phyloP scores from a whole-genome alignment of 2,113 vertebrate genomes.

The Saccopteryx leptura region DNA sequence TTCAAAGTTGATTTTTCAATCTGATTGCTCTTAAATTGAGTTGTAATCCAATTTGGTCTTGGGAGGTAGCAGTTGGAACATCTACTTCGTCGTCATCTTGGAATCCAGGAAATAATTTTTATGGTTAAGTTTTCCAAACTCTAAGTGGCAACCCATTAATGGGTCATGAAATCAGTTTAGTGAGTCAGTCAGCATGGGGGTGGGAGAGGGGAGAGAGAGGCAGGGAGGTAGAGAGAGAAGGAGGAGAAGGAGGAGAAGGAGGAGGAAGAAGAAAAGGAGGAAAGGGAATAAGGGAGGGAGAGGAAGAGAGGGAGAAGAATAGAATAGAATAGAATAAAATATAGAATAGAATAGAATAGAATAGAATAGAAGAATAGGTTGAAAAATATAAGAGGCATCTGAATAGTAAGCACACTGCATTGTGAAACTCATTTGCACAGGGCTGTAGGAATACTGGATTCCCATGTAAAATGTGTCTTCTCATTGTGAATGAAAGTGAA shows the following conservation, averaged over 20 bases:
- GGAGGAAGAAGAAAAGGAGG: not conserved
- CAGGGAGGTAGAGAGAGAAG: too few species aligned
- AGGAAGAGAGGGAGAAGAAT: not conserved
- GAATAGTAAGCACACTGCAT: not conserved
- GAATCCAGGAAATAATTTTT: not conserved
- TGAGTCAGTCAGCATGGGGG: not conserved
- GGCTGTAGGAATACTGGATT: not conserved
- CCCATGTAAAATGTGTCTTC: not conserved
- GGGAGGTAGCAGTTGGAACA: too few species aligned
- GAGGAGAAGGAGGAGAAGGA: too few species aligned
- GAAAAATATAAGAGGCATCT: not conserved
- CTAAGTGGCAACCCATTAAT: not conserved
- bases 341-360: not conserved
- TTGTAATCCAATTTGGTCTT: too few species aligned
- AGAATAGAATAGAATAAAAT: not conserved
- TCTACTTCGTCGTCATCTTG: too few species aligned
- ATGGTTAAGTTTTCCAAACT: conserved; percentile 48
- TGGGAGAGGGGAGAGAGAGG: not conserved
- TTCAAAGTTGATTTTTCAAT: too few species aligned
- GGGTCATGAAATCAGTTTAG: conserved; percentile 11
- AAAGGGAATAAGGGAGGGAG: not conserved
- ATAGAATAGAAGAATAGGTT: not conserved
- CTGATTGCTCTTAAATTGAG: too few species aligned
- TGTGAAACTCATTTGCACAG: not conserved
- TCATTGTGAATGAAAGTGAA: not conserved